Base-by-base conservation (phyloP, 2,113 vertebrate genomes). In the Lepus americanus region DNA sequence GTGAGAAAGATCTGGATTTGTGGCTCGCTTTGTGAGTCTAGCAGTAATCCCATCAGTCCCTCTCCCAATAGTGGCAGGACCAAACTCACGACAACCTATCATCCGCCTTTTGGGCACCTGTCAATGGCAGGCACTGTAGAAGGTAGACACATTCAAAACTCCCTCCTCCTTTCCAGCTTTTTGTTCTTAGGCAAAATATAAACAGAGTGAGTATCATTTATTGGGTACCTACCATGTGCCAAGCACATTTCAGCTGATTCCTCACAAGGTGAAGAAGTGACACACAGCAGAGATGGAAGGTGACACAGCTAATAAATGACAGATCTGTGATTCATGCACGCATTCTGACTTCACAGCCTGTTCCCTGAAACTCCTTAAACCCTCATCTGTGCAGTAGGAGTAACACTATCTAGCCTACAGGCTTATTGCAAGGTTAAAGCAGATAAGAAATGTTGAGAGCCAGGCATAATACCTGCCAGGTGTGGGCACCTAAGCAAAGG, bases 191-290 rank as follows among this genome's bases (percentile, higher is more conserved):
- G 64, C 29, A 74, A 90, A 73, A 33, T 87, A 49, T 33, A 14
- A 12, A 73, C 7, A 59, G 29, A 64, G n/a, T 36, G 19, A 10
- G 9, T 7, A 36, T 77, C 80, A 59, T 29, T 92, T n/a, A 51
- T 1, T 39, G 31, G 36, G 22, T 5, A 3, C 12, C 13, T 31
- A 17, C 0, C 10, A 4, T 0, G 7, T 33, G 55, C 53, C 76
- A 72, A 12, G 20, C 49, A 31, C n/a, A 31, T 44, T 31, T 87
- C 16, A 11, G 0, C 64, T 69, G 80, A 67, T 10, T 6, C 81
- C 39, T 31, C 39, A 80, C 4, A 6, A 16, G 29, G 8, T 9
- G 6, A 39, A 16, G 10, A 89, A 12, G 6, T n/a, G 73, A 55
- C 67, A 51, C 29, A 51, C 10, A 33, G 17, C 3, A 6, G 73